Conservation (phyloP, 2,797 vertebrate species). For the Coccyzus lansbergi region DNA sequence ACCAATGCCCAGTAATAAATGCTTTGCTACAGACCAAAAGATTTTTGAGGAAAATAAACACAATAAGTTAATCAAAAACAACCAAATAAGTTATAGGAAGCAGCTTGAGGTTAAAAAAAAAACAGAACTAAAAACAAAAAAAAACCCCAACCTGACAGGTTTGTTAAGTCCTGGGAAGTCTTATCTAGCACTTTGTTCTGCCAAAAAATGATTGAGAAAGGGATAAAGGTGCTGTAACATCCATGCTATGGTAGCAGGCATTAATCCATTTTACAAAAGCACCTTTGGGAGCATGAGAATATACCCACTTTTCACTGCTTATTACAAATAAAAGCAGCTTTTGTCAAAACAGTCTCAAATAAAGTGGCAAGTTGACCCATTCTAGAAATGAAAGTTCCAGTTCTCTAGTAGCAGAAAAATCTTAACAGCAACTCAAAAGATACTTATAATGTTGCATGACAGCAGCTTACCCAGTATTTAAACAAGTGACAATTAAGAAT, state of each 20-base stretch:
- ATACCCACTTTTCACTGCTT: not conserved
- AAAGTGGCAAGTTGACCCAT: not conserved
- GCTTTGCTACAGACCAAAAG: not conserved
- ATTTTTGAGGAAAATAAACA: not conserved
- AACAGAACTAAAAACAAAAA: too few species aligned
- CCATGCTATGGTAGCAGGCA: not conserved
- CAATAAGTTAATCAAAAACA: not conserved
- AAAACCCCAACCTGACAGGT: not conserved
- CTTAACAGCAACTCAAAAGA: not conserved
- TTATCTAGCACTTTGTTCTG: not conserved
- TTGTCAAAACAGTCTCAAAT: not conserved
- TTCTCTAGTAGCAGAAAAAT: not conserved
- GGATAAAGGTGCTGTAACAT: not conserved
- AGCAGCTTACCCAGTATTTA: not conserved
- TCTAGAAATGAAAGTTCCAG: not conserved
- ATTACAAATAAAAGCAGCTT: not conserved
- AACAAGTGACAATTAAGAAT: too few species aligned
- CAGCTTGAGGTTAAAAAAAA: not conserved
- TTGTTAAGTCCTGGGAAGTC: not conserved
- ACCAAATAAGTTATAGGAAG: not conserved
- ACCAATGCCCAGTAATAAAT: not conserved
- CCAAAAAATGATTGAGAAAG: not conserved
- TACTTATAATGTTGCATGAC: not conserved
- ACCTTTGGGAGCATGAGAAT: not conserved
- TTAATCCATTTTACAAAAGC: not conserved